Conservation (phyloP, 2,888 invertebrate genomes). For the Caenorhabditis sp. region DNA sequence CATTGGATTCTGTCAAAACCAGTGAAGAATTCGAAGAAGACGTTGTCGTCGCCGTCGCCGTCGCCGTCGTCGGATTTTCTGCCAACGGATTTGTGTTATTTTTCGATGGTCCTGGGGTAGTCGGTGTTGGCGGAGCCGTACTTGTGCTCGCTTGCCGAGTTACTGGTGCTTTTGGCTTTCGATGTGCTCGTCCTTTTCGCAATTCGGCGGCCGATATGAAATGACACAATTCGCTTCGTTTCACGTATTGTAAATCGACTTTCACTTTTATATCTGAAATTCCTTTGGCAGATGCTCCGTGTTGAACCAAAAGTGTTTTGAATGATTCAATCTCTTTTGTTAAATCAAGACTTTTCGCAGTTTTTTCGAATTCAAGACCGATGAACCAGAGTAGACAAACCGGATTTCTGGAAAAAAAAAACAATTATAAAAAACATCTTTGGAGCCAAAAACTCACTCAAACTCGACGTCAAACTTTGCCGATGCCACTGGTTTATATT, state of each 20-base stretch:
- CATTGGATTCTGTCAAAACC: no score
- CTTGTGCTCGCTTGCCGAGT: not conserved
- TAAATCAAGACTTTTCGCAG: constrained; percentile 83
- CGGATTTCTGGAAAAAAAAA: constrained; percentile 70
- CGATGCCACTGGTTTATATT: constrained; percentile 76
- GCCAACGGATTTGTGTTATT: not conserved
- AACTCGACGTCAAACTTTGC: constrained; percentile 48
- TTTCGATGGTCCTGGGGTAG: not conserved
- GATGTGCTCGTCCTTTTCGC: constrained; percentile 10
- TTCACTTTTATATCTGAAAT: constrained; percentile 10
- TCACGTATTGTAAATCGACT: constrained; percentile 54
- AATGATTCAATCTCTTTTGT: constrained; percentile 82
- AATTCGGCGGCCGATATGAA: constrained; percentile 35
- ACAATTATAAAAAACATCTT: no score
- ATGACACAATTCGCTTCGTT: constrained; percentile 46
- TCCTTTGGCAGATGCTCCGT: constrained; percentile 18
- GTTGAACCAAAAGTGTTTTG: constrained; percentile 21
- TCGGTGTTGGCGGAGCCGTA: not conserved
- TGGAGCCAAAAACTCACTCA: constrained; percentile 37
- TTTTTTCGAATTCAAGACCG: constrained; percentile 89
- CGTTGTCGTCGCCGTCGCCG: no score
- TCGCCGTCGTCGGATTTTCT: not conserved
- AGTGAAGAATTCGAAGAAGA: no score
- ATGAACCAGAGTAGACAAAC: constrained; percentile 96
- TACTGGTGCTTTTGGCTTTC: not conserved